Conservation (phyloP, 1,140 invertebrate species). For the Atta colombica region DNA sequence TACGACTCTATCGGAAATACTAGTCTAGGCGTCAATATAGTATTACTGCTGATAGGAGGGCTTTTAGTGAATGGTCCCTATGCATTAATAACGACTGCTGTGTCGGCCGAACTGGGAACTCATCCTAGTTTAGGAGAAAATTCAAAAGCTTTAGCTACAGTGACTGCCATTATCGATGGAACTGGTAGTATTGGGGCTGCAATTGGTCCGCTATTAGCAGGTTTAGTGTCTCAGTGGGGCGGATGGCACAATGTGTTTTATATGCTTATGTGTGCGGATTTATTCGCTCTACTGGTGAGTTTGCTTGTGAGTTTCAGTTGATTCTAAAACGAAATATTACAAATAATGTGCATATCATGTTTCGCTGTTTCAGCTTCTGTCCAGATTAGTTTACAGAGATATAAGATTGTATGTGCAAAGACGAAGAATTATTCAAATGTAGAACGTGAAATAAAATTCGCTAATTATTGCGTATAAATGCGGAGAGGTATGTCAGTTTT, state of each 20-base stretch:
- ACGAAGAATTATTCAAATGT: constrained; percentile 76
- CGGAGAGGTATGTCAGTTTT: constrained; percentile 1
- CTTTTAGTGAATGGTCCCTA: constrained; percentile 97
- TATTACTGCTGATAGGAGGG: constrained; percentile 92
- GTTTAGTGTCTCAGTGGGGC: constrained; percentile 90
- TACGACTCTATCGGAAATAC: constrained; percentile 91
- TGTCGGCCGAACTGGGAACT: constrained; percentile 97
- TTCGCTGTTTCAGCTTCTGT: constrained; percentile 78
- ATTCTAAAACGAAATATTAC: background rate
- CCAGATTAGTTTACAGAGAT: constrained; percentile 83
- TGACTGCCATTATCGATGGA: constrained; percentile 98
- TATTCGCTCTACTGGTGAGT: constrained; percentile 91
- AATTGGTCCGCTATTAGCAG: constrained; percentile 95
- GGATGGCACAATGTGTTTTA: constrained; percentile 97
- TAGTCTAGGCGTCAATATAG: constrained; percentile 89
- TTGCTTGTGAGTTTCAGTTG: background rate
- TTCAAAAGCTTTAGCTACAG: constrained; percentile 96
- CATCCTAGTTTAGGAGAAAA: constrained; percentile 94
- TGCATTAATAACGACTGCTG: constrained; percentile 97
- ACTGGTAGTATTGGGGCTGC: constrained; percentile 97
- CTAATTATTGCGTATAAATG: background rate
- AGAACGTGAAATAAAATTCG: constrained; percentile 23
- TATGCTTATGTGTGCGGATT: constrained; percentile 95
- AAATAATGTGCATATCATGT: background rate
- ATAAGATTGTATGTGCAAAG: constrained; percentile 78